Conservation (phyloP, 2,888 invertebrate species). For the Cryptophagus acutangulus region DNA sequence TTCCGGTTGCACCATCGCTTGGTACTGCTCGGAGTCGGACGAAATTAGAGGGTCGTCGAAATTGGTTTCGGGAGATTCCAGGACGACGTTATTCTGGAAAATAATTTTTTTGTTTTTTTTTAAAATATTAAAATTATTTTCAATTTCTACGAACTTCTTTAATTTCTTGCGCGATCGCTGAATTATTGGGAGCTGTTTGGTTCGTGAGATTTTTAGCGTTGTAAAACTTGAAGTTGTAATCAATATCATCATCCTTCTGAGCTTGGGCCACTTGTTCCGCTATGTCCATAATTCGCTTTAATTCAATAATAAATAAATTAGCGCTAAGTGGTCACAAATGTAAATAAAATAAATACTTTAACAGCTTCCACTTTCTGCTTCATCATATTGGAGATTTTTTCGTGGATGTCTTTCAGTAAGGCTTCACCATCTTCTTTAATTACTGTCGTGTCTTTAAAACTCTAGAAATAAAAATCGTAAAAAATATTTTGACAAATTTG, state of each 20-base stretch:
- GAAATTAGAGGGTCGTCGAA: constrained; percentile 33
- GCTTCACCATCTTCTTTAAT: constrained; percentile 70
- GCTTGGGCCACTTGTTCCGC: constrained; percentile 77
- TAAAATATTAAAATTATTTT: neutral
- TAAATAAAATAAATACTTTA: constrained; percentile 51
- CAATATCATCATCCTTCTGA: constrained; percentile 52
- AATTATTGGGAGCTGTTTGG: constrained; percentile 49
- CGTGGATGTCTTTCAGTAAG: constrained; percentile 76
- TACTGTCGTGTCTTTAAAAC: constrained; percentile 71
- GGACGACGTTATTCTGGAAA: constrained; percentile 10
- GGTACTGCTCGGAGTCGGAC: constrained; percentile 28
- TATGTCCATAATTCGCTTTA: constrained; percentile 77
- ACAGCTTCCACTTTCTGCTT: constrained; percentile 84
- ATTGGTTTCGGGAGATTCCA: constrained; percentile 29
- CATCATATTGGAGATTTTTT: constrained; percentile 83
- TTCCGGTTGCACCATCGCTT: constrained; percentile 33
- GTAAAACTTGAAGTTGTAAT: constrained; percentile 61
- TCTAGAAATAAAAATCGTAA: constrained; percentile 49
- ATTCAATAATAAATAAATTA: constrained; percentile 7
- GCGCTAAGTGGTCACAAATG: neutral
- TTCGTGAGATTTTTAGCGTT: constrained; percentile 64
- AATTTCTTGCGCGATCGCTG: constrained; percentile 36
- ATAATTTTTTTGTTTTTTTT: neutral
- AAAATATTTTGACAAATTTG: neutral
- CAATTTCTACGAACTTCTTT: neutral